Evolutionary conservation across 1,140 invertebrate genomes (phyloP), one percentile per base, ranked within the genome.

Genomic region (Zaprionus kolodkinae): DNA sequence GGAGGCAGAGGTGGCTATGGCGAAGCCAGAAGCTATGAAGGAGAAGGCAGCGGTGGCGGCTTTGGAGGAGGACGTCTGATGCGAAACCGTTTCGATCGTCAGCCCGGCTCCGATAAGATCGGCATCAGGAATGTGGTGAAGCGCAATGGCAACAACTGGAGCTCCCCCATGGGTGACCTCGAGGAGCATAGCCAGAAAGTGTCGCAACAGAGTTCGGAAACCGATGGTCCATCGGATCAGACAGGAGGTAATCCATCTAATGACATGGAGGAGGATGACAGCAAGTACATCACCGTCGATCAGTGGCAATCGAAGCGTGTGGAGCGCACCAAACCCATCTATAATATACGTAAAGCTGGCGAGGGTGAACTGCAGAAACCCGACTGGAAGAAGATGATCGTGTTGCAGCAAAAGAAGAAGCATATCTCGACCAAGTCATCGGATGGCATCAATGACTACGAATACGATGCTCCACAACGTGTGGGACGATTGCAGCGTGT

Each of bases 81-180:
- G 6, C 15, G n/a, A n/a, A 9, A n/a, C 3, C 40, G 40, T 9
- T 98, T 96, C 92, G 97, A 99, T 93, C 95, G 97, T 69, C 96
- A 98, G 91, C 98, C 97, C 90, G 97, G 97, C 70, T 97, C 96
- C 63, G 97, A 98, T 88, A 97, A 97, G 94, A 98, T 96, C 92
- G 97, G 97, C 6, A 95, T 98, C 65, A 98, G 98, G 93, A 94
- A 97, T 59, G 94, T 97, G 73, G 97, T 98, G 91, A 99, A 99
- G 93, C 95, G 96, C 73, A 97, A 98, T 91, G 98, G 97, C 81
- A 96, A 94, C 93, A 99, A 99, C 93, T 99, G 98, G 97, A 98
- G 97, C 80, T 97, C 96, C 59, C 95, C 97, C 79, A 96, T 96
- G 92, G 97, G 98, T 93, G 97, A 98, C 76, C 95, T 97, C 76